Evolutionary conservation across 2,888 invertebrate species (phyloP), one percentile per base, ranked within the genome.

Genomic region (Alsophila aescularia): DNA sequence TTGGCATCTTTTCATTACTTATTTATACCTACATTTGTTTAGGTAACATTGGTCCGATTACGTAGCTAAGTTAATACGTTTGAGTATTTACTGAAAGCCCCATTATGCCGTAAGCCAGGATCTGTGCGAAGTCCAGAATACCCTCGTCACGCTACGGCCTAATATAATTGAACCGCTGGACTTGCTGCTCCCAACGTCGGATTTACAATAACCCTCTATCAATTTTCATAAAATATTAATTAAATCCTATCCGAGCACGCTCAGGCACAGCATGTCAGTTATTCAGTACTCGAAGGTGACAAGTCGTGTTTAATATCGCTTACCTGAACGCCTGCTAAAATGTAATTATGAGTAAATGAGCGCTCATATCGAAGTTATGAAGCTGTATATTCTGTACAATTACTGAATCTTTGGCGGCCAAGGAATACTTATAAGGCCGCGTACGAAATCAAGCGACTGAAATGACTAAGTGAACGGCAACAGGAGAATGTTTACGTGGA

Each of bases 401-500:
- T 65, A 60, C 55, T 58, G 37, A 72, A 62, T 82, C 79, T 82
- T 67, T 84, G 79, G 41, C 57, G 42, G 24, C 51, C 50, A 56
- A 50, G 52, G 67, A 31, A 48, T 21, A 48, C 12, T 74, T 80
- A 74, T 77, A 82, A 77, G 66, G 57, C 56, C 52, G 49, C 47
- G 63, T 66, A 63, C 56, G 70, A 74, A 79, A 79, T 77, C 75
- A 78, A 70, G 65, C 36, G 41, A 67, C 66, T 66, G 70, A 71
- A 77, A 79, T 79, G 74, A 76, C 67, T 67, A 66, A 66, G 60
- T 62, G 70, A 75, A 74, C 70, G 69, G 69, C 66, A 71, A 67
- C 68, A 65, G 52, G 62, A 81, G 70, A 73, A 87, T 89, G 89
- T 83, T 81, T 77, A 76, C 74, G 69, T 76, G 71, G 64, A 62